Evolutionary conservation across 2,797 vertebrate genomes (phyloP).

Genomic region (Menidia menidia): DNA sequence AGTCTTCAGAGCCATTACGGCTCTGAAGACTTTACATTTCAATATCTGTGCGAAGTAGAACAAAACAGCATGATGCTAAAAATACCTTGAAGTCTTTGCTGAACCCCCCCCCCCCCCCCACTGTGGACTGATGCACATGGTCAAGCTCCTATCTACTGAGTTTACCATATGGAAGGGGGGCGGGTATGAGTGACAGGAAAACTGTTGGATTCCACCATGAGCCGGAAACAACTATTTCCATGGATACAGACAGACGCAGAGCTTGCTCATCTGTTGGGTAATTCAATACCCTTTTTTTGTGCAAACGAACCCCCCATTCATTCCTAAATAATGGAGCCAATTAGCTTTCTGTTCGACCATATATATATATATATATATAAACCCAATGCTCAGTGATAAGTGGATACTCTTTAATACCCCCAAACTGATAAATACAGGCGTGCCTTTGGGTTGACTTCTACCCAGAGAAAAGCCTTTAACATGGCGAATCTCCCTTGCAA

Average conservation of each 20-base stretch:
- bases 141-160: background rate
- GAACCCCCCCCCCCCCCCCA: background rate
- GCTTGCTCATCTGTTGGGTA: constrained; percentile 31
- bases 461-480: constrained; percentile 4
- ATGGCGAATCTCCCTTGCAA: constrained; percentile 28
- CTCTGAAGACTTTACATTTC: background rate
- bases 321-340: background rate
- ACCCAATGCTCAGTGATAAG: background rate
- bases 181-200: background rate
- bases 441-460: no score
- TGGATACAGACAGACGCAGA: constrained; percentile 38
- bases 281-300: constrained; percentile 15
- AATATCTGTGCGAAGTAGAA: background rate
- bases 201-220: constrained; percentile 12
- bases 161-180: background rate
- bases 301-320: background rate
- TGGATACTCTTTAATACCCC: no score
- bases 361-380: no score
- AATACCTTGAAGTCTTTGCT: background rate
- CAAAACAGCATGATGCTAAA: background rate
- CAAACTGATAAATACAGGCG: no score
- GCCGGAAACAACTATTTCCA: constrained; percentile 39
- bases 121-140: background rate
- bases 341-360: background rate
- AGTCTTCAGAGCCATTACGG: background rate